These are phyloP conservation scores for Cepaea hortensis DNA, from an alignment of 2,888 invertebrate species.

Conservation along the genomic window DNA sequence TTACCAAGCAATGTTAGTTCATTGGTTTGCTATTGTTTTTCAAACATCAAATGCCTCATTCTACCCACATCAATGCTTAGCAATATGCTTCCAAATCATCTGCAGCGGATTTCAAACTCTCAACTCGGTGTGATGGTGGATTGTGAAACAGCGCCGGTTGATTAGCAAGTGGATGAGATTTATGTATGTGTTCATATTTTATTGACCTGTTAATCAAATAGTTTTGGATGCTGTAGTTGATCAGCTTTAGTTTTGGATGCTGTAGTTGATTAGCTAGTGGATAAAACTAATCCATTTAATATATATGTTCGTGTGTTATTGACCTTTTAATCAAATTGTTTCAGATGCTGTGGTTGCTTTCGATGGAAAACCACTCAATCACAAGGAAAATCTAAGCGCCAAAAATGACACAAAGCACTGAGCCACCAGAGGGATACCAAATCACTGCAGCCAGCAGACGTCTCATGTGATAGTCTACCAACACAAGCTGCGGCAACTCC, in stretches of 20 bases:
- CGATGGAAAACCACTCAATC: slow-evolving; percentile 57
- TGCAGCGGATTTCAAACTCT: no score
- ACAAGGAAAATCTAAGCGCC: slow-evolving; percentile 65
- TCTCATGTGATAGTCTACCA: slow-evolving; percentile 46
- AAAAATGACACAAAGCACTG: slow-evolving; percentile 69
- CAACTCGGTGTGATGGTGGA: no score
- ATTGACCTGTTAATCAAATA: no score
- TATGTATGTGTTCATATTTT: no score
- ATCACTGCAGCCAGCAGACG: slow-evolving; percentile 51
- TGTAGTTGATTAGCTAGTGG: not conserved
- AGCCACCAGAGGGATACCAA: slow-evolving; percentile 67
- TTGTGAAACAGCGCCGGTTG: no score
- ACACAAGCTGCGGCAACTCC: not conserved
- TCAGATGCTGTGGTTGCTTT: slow-evolving; percentile 71
- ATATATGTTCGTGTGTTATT: not conserved
- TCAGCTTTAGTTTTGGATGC: not conserved
- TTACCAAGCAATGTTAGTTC: no score
- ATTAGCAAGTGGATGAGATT: no score
- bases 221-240: not conserved
- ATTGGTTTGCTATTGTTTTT: no score
- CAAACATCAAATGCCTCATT: no score
- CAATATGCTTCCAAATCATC: no score
- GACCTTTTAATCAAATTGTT: not conserved
- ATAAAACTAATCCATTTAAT: no score
- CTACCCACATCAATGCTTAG: no score